These are phyloP conservation scores for Phrixothrix hirtus DNA, from an alignment of 2,888 invertebrate species.

Conservation along the genomic window DNA sequence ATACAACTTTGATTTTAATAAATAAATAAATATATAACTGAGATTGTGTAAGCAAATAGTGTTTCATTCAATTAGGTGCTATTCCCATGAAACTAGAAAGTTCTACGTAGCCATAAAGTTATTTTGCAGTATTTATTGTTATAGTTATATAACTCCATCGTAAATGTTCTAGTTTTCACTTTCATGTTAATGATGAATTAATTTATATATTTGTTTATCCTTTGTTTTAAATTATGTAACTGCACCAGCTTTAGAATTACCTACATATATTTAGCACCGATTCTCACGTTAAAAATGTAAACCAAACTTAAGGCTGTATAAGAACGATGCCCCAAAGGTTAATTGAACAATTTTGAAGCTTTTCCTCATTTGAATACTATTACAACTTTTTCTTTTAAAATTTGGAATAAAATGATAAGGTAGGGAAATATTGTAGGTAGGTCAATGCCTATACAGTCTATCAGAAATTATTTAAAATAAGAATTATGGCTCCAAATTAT, in stretches of 20 bases:
- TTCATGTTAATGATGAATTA: neutral
- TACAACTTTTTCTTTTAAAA: constrained; percentile 43
- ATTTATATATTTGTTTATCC: neutral
- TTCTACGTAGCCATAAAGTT: neutral
- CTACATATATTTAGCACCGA: no score
- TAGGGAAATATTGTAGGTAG: neutral
- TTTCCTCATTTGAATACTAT: constrained; percentile 44
- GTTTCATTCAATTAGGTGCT: neutral
- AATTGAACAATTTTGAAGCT: constrained; percentile 41
- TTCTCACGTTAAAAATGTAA: neutral
- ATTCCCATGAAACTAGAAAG: neutral
- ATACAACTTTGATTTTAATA: no score
- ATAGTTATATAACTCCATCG: neutral
- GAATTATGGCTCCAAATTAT: neutral
- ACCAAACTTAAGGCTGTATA: neutral
- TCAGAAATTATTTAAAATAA: neutral
- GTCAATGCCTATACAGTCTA: neutral
- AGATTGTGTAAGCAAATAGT: no score
- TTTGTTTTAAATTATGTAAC: neutral
- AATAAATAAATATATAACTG: no score
- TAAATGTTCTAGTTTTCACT: neutral
- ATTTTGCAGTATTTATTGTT: neutral
- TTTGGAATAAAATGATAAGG: constrained; percentile 8
- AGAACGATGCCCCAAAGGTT: constrained; percentile 27
- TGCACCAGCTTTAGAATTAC: no score